Evolutionary conservation across 1,140 invertebrate genomes (phyloP), one percentile per base, ranked within the genome.

Genomic region (Oreohelix idahoensis): DNA sequence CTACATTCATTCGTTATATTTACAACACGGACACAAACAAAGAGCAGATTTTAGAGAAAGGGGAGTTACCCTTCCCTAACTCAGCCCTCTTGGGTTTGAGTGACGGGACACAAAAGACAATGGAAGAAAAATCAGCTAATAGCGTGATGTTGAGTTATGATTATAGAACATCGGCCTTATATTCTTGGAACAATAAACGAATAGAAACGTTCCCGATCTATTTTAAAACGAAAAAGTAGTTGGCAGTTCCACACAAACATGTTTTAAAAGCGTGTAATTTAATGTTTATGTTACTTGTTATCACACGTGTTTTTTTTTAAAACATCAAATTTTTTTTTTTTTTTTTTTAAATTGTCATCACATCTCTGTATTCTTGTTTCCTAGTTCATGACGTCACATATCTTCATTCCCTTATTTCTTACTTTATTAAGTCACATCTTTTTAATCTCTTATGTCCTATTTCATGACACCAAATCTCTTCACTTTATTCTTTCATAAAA

Each of bases 81-180:
- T 71, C 85, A 5, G 85, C 87, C 26, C 73, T 79, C 10, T 39
- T 76, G 8, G 78, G 84, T 32, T n/a, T 66, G 15, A 63, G 8
- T n/a, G 71, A 11, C n/a, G 20, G 32, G 5, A n/a, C 13, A 20
- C 8, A 23, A 49, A 20, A 29, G 20, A 13, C 39, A 71, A 36
- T 11, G n/a, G 66, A 15, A 78, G 79, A 15, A 53, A 83, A 0
- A 84, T 86, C 38, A 58, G 23, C 86, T 29, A 70, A 86, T 26
- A 87, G 85, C 32, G 88, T 89, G 66, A 89, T 90, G 85, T 36
- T 90, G 39, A 88, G 89, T 63, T 91, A 91, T 75, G 88, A 89
- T 69, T 84, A 87, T 11, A 53, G 83, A 0, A 83, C 88, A 36
- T 77, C 85, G 69, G 86, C 80, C 5, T 74, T 91, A 23, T 89